Percentiles rank a stretch among this genome's conserved stretches.
These are phyloP conservation scores for Argyra leucocephala DNA, from an alignment of 2,888 invertebrate species.

Conservation along the genomic window DNA sequence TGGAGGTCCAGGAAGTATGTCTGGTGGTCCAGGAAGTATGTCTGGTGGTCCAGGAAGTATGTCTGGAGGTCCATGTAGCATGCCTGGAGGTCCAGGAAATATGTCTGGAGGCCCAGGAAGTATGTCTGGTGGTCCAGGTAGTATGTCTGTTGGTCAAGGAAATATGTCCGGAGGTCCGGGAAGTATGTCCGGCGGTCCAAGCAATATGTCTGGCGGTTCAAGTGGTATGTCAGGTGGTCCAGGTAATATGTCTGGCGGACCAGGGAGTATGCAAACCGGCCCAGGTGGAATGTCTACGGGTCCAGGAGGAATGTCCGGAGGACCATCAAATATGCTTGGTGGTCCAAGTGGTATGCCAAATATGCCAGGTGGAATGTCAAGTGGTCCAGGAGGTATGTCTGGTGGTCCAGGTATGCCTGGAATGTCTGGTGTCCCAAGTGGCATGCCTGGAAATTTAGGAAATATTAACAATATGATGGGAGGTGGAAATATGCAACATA, in stretches of 20 bases:
- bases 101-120: not conserved
- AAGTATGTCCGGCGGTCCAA: not conserved
- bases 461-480: constrained; percentile 36
- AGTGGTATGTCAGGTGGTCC: not conserved
- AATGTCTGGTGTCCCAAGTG: constrained; percentile 21
- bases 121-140: not conserved
- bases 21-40: not conserved
- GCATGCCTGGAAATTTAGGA: constrained; percentile 23
- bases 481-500: constrained; percentile 24
- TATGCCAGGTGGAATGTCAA: not conserved
- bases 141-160: not conserved
- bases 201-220: not conserved
- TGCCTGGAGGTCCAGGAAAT: not conserved
- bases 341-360: not conserved
- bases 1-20: not conserved
- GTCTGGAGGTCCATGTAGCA: not conserved
- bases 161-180: not conserved
- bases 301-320: not conserved
- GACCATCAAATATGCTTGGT: not conserved
- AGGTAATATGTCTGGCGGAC: not conserved
- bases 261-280: not conserved
- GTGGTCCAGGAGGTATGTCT: not conserved
- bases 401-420: constrained; percentile 22
- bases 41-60: not conserved
- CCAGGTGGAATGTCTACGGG: not conserved